These are phyloP conservation scores for Pelosia muscerda DNA, from an alignment of 2,888 invertebrate genomes.

Conservation along the genomic window DNA sequence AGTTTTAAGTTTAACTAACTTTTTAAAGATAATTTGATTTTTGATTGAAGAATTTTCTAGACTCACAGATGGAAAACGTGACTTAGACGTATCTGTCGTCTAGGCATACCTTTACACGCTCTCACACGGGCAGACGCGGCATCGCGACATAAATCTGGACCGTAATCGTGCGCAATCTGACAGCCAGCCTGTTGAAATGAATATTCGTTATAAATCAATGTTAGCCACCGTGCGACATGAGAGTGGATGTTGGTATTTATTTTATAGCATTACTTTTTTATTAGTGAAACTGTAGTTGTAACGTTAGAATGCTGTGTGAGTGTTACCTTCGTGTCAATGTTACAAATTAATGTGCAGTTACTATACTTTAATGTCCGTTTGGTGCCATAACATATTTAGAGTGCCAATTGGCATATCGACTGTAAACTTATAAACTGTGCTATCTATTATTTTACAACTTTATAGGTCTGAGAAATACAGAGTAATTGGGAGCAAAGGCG, in stretches of 20 bases:
- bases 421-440: too few species aligned
- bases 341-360: background rate
- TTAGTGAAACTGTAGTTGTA: slow-evolving; percentile 18
- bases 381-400: background rate
- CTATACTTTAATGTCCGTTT: background rate
- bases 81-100: slow-evolving; percentile 13
- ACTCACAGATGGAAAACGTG: background rate
- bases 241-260: slow-evolving; percentile 41
- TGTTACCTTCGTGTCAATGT: background rate
- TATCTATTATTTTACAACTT: too few species aligned
- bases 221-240: slow-evolving; percentile 72
- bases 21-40: too few species aligned
- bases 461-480: too few species aligned
- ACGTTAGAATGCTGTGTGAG: slow-evolving; percentile 9
- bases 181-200: slow-evolving; percentile 83
- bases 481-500: too few species aligned
- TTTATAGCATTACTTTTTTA: slow-evolving; percentile 37
- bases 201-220: slow-evolving; percentile 84
- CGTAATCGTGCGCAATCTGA: slow-evolving; percentile 81
- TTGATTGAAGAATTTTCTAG: background rate
- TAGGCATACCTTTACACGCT: slow-evolving; percentile 43
- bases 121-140: slow-evolving; percentile 60
- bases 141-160: slow-evolving; percentile 77
- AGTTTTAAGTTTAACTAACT: too few species aligned
- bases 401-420: background rate